Conservation (phyloP, 2,797 vertebrate genomes). For the Sphenodon punctatus region DNA sequence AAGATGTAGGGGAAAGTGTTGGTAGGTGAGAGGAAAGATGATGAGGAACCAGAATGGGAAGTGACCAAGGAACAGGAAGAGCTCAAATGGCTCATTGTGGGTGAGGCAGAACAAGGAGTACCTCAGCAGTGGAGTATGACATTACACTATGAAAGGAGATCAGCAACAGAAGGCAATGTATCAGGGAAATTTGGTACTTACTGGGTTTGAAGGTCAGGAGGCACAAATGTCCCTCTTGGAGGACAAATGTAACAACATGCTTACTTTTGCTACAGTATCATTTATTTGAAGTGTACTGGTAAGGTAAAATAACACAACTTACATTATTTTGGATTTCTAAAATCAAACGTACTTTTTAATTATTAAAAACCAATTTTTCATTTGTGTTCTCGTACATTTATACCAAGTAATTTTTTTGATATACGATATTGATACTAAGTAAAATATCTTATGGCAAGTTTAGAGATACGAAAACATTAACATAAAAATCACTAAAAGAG, state of each 20-base stretch:
- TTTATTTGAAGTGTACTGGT: too few relatives aligned
- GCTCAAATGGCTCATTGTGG: neutral
- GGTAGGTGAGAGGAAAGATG: neutral
- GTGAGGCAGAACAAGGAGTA: neutral
- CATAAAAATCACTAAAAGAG: conserved; percentile 26
- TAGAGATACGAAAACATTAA: conserved; percentile 12
- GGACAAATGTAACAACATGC: too few relatives aligned
- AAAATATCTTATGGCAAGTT: conserved; percentile 26
- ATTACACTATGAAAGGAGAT: neutral
- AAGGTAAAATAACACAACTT: neutral
- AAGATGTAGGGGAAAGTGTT: too few relatives aligned
- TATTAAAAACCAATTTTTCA: conserved; percentile 3
- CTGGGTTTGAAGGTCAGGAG: neutral
- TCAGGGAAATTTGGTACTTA: neutral
- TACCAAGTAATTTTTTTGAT: conserved; percentile 18
- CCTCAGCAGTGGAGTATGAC: neutral
- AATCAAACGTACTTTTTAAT: conserved; percentile 4
- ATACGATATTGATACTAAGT: conserved; percentile 19
- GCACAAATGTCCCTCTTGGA: neutral
- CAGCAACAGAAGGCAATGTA: neutral
- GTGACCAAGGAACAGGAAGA: neutral
- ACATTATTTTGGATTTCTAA: neutral
- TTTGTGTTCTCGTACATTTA: neutral
- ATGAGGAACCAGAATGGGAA: neutral
- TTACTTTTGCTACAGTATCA: neutral